Evolutionary conservation across 2,888 invertebrate genomes (phyloP).

Genomic region (Tetragnatha montana): DNA sequence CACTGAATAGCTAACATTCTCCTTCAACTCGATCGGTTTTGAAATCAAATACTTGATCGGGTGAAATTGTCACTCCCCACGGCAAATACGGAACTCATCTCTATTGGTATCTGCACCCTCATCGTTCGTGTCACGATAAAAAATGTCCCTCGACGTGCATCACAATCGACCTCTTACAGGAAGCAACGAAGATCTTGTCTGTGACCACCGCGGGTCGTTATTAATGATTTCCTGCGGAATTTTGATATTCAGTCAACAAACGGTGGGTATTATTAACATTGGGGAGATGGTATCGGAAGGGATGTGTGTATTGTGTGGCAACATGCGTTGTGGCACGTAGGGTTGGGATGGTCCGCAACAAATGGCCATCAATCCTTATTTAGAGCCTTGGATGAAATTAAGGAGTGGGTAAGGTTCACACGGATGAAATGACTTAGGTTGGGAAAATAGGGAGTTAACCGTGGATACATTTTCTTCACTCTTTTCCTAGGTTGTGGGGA

Average conservation of each 20-base stretch:
- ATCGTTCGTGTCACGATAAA: slow-evolving; percentile 55
- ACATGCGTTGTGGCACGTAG: neutral
- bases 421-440: no score
- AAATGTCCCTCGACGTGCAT: slow-evolving; percentile 33
- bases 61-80: no score
- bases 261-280: slow-evolving; percentile 11
- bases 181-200: slow-evolving; percentile 43
- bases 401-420: no score
- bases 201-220: slow-evolving; percentile 21
- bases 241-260: slow-evolving; percentile 53
- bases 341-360: slow-evolving; percentile 22
- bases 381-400: neutral
- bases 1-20: no score
- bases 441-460: no score
- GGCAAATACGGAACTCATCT: neutral
- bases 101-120: neutral
- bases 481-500: no score
- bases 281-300: slow-evolving; percentile 4
- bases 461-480: no score
- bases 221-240: slow-evolving; percentile 64
- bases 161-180: neutral
- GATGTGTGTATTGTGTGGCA: neutral
- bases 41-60: no score
- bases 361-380: slow-evolving; percentile 8
- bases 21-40: no score